Conservation (phyloP, 2,888 invertebrate species). For the Cyaniris semiargus region DNA sequence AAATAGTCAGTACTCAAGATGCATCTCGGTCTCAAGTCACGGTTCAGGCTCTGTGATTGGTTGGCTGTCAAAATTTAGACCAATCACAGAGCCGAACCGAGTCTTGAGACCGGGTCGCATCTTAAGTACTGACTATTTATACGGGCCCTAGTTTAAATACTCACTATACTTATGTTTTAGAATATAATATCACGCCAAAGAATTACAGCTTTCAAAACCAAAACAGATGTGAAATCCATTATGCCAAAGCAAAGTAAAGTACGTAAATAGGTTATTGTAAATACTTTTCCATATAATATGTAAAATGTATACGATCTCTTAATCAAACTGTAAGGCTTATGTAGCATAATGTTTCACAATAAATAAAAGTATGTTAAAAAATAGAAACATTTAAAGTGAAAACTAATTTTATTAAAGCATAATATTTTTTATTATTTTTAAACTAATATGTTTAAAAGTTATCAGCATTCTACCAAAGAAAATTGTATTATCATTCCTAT, state of each 20-base stretch:
- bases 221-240: constrained; percentile 49
- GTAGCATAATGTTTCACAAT: constrained; percentile 23
- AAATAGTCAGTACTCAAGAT: no score
- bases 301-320: constrained; percentile 42
- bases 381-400: neutral
- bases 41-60: no score
- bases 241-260: constrained; percentile 52
- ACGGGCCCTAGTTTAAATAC: neutral
- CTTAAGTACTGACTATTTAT: no score
- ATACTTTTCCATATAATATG: constrained; percentile 38
- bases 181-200: neutral
- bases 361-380: constrained; percentile 2
- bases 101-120: no score
- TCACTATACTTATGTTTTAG: neutral
- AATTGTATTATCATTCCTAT: neutral
- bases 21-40: no score
- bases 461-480: constrained; percentile 5
- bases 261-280: constrained; percentile 37
- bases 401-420: neutral
- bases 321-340: constrained; percentile 18
- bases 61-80: no score
- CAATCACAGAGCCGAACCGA: no score
- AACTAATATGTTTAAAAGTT: neutral
- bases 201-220: neutral
- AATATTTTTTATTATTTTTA: neutral